Conservation (phyloP, 2,113 vertebrate genomes). For the Bothrops jararaca region DNA sequence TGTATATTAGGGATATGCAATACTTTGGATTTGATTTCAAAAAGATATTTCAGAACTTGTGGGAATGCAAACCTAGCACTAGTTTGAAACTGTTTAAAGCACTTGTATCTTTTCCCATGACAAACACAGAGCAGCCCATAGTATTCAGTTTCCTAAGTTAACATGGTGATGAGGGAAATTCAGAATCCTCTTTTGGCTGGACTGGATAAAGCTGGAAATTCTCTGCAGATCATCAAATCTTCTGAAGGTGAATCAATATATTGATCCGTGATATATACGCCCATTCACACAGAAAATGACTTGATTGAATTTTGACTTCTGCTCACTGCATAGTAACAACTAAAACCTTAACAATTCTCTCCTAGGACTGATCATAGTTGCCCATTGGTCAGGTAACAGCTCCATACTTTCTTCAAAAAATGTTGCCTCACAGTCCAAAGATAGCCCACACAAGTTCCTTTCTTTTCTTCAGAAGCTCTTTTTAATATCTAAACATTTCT, state of each 20-base stretch:
- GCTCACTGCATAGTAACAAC: neutral
- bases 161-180: neutral
- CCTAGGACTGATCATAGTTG: too few relatives aligned
- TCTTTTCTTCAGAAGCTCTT: neutral
- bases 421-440: neutral
- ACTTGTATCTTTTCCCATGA: neutral
- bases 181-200: neutral
- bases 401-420: neutral
- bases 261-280: neutral
- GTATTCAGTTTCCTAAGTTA: neutral
- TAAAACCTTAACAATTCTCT: neutral
- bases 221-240: neutral
- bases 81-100: neutral
- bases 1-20: constrained; percentile 57
- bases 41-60: constrained; percentile 44
- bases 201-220: neutral
- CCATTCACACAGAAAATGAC: neutral
- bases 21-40: too few relatives aligned
- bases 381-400: neutral
- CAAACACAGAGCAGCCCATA: neutral
- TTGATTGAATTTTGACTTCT: neutral
- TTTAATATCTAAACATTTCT: neutral
- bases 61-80: neutral
- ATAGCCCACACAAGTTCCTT: neutral
- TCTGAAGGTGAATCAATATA: neutral